Evolutionary conservation across 2,888 invertebrate genomes (phyloP).

Genomic region (Gasteruption jaculator): DNA sequence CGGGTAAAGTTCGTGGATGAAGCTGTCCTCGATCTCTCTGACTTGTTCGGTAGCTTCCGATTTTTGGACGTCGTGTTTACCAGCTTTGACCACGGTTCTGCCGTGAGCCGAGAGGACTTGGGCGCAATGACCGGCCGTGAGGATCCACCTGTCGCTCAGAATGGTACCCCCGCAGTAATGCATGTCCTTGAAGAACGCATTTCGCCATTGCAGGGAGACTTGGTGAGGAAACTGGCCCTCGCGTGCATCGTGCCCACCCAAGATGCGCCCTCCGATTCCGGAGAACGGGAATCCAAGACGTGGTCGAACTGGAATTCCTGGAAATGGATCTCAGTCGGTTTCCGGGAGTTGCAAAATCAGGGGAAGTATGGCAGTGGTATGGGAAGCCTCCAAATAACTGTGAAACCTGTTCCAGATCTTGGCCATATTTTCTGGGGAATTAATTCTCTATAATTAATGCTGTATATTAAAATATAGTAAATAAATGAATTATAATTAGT

Average conservation of each 20-base stretch:
- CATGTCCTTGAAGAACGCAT: conserved; percentile 24
- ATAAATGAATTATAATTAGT: too few relatives aligned
- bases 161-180: conserved; percentile 50
- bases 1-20: conserved; percentile 41
- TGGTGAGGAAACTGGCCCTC: conserved; percentile 52
- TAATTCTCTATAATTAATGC: too few relatives aligned
- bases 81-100: conserved; percentile 47
- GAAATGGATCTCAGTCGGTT: too few relatives aligned
- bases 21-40: conserved; percentile 34
- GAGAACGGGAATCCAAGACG: conserved; percentile 12
- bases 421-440: too few relatives aligned
- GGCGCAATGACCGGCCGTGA: conserved; percentile 49
- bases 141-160: conserved; percentile 42
- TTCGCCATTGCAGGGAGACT: conserved; percentile 48
- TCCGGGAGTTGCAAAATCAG: too few relatives aligned
- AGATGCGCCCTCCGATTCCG: conserved; percentile 21
- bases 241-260: conserved; percentile 39
- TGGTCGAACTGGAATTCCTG: conserved; percentile 54
- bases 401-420: too few relatives aligned
- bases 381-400: too few relatives aligned
- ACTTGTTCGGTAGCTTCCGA: conserved; percentile 43
- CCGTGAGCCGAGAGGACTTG: conserved; percentile 49
- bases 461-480: too few relatives aligned
- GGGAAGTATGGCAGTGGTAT: too few relatives aligned
- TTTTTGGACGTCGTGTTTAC: conserved; percentile 24